These are phyloP conservation scores for Syrphus vitripennis DNA, from an alignment of 2,888 invertebrate species.

Conservation along the genomic window DNA sequence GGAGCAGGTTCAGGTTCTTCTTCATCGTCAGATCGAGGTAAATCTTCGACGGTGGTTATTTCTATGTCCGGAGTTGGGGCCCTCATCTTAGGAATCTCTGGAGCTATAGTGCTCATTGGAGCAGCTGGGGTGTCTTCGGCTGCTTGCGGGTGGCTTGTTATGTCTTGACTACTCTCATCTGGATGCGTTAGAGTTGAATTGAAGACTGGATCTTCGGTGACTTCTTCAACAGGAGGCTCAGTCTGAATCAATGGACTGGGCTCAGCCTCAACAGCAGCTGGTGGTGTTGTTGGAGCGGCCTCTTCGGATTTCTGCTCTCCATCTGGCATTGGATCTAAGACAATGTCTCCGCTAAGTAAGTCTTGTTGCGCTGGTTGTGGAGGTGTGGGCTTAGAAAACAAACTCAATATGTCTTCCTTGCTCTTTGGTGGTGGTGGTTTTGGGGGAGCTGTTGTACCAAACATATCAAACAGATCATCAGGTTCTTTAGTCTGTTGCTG, in stretches of 20 bases:
- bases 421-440: slow-evolving; percentile 82
- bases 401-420: slow-evolving; percentile 84
- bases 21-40: slow-evolving; percentile 80
- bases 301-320: slow-evolving; percentile 34
- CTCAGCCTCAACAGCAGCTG: slow-evolving; percentile 18
- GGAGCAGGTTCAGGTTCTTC: slow-evolving; percentile 75
- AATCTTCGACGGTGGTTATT: slow-evolving; percentile 80
- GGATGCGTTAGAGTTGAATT: slow-evolving; percentile 78
- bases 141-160: slow-evolving; percentile 79
- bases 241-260: slow-evolving; percentile 60
- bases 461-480: slow-evolving; percentile 83
- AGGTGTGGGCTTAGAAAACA: slow-evolving; percentile 81
- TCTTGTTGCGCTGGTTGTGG: slow-evolving; percentile 81
- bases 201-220: slow-evolving; percentile 76
- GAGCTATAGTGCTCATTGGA: slow-evolving; percentile 75
- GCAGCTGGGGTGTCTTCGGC: slow-evolving; percentile 69
- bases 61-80: slow-evolving; percentile 81
- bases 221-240: slow-evolving; percentile 18
- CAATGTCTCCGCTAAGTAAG: slow-evolving; percentile 84
- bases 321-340: slow-evolving; percentile 72
- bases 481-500: slow-evolving; percentile 78
- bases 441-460: slow-evolving; percentile 82
- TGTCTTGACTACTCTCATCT: slow-evolving; percentile 79
- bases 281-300: neutral
- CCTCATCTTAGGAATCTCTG: slow-evolving; percentile 75